These are phyloP conservation scores for Reticulitermes lucifugus DNA, from an alignment of 2,888 invertebrate genomes.

Conservation along the genomic window DNA sequence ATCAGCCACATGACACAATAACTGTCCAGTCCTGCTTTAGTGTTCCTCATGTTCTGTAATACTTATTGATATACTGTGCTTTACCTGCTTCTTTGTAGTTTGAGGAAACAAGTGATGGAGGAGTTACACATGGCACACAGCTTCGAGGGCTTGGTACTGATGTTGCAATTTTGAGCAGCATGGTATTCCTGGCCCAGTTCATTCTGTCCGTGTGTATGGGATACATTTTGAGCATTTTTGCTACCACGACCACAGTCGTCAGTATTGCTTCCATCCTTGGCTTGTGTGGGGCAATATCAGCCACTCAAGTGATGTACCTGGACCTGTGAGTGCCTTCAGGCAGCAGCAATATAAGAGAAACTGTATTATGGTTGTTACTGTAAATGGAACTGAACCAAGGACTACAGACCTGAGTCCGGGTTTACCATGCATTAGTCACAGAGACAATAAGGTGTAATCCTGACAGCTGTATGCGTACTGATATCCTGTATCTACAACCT, in stretches of 20 bases:
- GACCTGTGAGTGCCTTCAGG: slow-evolving; percentile 74
- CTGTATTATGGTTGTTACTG: too few species aligned
- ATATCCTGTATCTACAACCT: too few species aligned
- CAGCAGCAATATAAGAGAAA: too few species aligned
- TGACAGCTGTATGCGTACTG: too few species aligned
- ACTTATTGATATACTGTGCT: too few species aligned
- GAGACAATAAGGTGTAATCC: too few species aligned
- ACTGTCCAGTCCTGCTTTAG: too few species aligned
- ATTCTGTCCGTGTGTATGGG: slow-evolving; percentile 90
- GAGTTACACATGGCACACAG: slow-evolving; percentile 65
- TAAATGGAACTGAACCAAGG: too few species aligned
- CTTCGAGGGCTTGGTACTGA: slow-evolving; percentile 95
- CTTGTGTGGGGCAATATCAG: slow-evolving; percentile 85
- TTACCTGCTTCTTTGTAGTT: neutral
- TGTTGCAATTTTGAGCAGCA: slow-evolving; percentile 93
- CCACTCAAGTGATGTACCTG: slow-evolving; percentile 90
- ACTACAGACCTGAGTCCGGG: too few species aligned
- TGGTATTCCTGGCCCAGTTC: slow-evolving; percentile 96
- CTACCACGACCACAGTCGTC: slow-evolving; percentile 91
- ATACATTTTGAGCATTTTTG: slow-evolving; percentile 80
- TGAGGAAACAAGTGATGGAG: neutral
- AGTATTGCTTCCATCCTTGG: slow-evolving; percentile 86
- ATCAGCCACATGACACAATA: too few species aligned
- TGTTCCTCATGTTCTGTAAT: too few species aligned
- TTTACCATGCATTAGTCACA: too few species aligned